A percentile compares a stretch with the other conserved stretches of the same genome.
Conservation (phyloP, 35 echinoderm and acorn worm species). For the Holothuria glaberrima region DNA sequence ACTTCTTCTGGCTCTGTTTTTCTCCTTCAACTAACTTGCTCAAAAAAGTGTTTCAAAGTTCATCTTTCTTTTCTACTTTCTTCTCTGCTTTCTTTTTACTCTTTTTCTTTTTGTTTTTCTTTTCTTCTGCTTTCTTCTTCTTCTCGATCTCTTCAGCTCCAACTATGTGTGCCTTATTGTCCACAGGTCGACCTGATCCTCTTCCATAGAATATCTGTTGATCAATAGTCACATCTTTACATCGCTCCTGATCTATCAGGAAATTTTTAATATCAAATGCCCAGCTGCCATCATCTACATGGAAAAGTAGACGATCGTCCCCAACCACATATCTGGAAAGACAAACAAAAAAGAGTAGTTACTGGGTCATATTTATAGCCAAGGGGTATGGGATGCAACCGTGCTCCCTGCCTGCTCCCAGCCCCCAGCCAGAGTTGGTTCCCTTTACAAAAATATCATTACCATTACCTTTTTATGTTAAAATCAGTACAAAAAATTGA, state of each 20-base stretch:
- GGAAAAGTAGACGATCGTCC: constrained; percentile 70
- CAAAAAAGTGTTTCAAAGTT: not conserved
- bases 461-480: no score
- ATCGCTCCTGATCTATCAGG: constrained; percentile 85
- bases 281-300: constrained; percentile 77
- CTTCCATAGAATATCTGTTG: constrained; percentile 85
- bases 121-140: constrained; percentile 46
- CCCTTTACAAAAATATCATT: no score
- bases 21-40: no score
- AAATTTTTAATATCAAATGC: constrained; percentile 99
- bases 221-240: constrained; percentile 86
- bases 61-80: constrained; percentile 30
- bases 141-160: constrained; percentile 51
- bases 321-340: constrained; percentile 79
- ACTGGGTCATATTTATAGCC: no score
- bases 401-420: no score
- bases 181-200: constrained; percentile 76
- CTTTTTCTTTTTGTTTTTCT: constrained; percentile 49
- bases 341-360: not conserved
- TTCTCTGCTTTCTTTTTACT: constrained; percentile 9
- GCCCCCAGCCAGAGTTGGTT: no score
- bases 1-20: no score
- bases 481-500: no score
- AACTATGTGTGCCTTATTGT: constrained; percentile 39
- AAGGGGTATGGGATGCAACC: no score